Base-by-base conservation (phyloP, 2,888 invertebrate genomes). In the Alsophila aescularia region DNA sequence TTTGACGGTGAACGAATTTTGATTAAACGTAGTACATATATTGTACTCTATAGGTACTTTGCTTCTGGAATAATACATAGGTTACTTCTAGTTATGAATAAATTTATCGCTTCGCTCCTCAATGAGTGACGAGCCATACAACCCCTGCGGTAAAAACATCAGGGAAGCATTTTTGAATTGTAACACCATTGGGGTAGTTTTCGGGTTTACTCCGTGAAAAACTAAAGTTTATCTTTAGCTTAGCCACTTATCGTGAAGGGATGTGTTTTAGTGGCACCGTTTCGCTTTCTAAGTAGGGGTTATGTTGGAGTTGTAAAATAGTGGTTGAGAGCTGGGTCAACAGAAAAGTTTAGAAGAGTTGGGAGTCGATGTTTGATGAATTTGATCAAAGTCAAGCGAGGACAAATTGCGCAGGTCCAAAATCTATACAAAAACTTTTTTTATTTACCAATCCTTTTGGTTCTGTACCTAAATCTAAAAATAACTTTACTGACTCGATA, bases 151-250 rank as follows among this genome's bases (percentile, higher is more conserved):
- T 14, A 5, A 37, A 36, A 43, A 51, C 44, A 44, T 49, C 43
- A 49, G 34, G 40, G 27, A 47, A 37, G 29, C 16, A 44, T 52
- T 56, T 57, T 52, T 57, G 52, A 52, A 52, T 44, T 44, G 48
- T 44, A 44, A 44, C 52, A 48, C 34, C 31, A 44, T 52, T 39
- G 3, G 31, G 48, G 15, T 57, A 52, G 52, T 57, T 52, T 52
- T 44, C 27, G 57, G 37, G 35, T 34, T 51, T 14, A 34, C 45
- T 35, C 24, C 43, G 45, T 47, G 42, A 37, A 44, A 48, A 41
- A 39, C 44, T 39, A 16, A n/a, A 44, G 43, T 52, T 57, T 52
- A 58, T 58, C 57, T 55, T 36, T 21, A 41, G 43, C 48, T 52
- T 7, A 36, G 43, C 37, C 52, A 52, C 41, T 49, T 52, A 40